Conservation (phyloP, 2,113 vertebrate species). For the Planiliza haematocheilus region DNA sequence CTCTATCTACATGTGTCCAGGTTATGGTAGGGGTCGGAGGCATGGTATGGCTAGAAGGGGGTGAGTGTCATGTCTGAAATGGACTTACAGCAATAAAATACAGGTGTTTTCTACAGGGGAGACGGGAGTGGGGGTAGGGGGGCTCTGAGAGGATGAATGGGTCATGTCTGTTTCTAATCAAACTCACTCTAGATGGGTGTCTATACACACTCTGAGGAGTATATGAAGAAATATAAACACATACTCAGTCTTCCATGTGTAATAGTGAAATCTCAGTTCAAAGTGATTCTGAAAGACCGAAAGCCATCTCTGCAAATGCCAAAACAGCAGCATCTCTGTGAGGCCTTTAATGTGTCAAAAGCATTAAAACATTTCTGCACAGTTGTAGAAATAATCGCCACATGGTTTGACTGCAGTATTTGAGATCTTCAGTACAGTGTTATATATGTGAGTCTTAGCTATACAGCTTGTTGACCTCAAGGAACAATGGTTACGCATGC, state of each 20-base stretch:
- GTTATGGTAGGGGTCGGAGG: constrained; percentile 57
- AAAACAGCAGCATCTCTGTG: constrained; percentile 1
- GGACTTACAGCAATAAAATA: constrained; percentile 75
- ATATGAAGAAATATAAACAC: constrained; percentile 7
- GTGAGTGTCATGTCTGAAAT: constrained; percentile 63
- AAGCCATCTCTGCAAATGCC: background rate
- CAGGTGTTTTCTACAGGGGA: constrained; percentile 74
- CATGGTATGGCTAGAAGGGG: constrained; percentile 35
- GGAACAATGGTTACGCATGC: no score
- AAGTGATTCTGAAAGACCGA: constrained; percentile 26
- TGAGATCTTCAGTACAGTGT: constrained; percentile 21
- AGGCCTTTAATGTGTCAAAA: constrained; percentile 38
- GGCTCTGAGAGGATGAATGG: constrained; percentile 21
- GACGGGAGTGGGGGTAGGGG: constrained; percentile 15
- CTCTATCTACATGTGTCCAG: constrained; percentile 35
- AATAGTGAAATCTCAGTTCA: background rate
- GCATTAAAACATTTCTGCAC: constrained; percentile 39
- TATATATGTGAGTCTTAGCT: constrained; percentile 23
- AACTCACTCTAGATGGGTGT: constrained; percentile 37
- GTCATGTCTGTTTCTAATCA: constrained; percentile 73
- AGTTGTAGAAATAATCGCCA: constrained; percentile 33
- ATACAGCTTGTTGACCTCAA: constrained; percentile 15
- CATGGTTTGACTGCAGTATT: constrained; percentile 22
- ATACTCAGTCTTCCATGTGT: constrained; percentile 23
- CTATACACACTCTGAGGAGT: constrained; percentile 19